Base-by-base conservation (phyloP, 2,113 vertebrate genomes). In the Albula goreensis region DNA sequence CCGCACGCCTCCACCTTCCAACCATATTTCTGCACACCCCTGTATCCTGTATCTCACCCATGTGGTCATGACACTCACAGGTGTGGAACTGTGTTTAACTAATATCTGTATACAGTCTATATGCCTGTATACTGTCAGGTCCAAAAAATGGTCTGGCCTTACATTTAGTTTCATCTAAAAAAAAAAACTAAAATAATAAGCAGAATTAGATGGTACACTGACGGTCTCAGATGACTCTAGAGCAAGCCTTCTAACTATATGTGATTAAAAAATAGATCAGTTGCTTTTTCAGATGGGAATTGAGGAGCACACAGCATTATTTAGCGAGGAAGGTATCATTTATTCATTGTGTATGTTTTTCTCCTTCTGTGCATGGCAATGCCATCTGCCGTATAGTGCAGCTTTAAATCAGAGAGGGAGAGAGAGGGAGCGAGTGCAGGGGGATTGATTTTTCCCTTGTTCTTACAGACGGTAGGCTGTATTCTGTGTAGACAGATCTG, bases 291-390 rank as follows among this genome's bases (percentile, higher is more conserved):
- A 80, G 80, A 85, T 81, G 88, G 85, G 82, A 85, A 85, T 88
- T 85, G 84, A 85, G 86, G 50, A 85, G 87, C 81, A 79, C 78
- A 52, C 83, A 70, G 87, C 86, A 87, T 90, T 91, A 90, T 91
- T 91, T 90, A 91, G 87, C 48, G 83, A 88, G 85, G 89, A 80
- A 87, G 82, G 83, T 88, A 92, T 91, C 88, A 90, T 91, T 92
- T 90, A 92, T 92, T 92, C 90, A 91, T 91, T 41, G 56, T 92
- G 89, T 90, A 88, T 90, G 88, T 91, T 89, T 91, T 88, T 82
- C 85, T 90, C 90, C 87, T 89, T 92, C 90, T 90, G 88, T 84
- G 88, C 84, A 83, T 89, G 82, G 88, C 89, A 88, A 78, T 86
- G 87, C 91, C 91, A 92, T 92, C 90, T 92, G 91, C 90, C 86